Evolutionary conservation across 2,797 vertebrate genomes (phyloP).

Genomic region (Potorous gilbertii): DNA sequence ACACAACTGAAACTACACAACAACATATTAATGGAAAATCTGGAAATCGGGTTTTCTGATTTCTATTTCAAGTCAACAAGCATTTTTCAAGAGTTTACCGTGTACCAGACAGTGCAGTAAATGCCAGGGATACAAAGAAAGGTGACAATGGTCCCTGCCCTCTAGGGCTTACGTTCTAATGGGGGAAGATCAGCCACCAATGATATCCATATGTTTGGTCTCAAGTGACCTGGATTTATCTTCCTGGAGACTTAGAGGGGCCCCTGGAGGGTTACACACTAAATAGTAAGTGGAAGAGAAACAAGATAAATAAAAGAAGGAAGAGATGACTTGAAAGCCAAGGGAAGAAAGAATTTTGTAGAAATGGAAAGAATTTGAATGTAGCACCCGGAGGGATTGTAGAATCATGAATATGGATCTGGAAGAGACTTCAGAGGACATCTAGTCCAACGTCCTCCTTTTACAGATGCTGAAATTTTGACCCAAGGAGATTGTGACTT

Average conservation of each 20-base stretch:
- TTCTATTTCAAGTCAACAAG: not conserved
- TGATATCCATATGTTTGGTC: not conserved
- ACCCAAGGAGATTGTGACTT: not conserved
- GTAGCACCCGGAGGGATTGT: not conserved
- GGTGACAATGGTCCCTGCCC: not conserved
- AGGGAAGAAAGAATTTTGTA: not conserved
- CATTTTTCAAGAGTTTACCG: not conserved
- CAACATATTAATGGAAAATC: not conserved
- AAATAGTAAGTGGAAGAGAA: not conserved
- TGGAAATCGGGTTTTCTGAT: not conserved
- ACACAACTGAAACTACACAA: not conserved
- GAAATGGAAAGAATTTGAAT: not conserved
- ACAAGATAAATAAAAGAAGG: not conserved
- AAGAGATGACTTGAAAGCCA: not conserved
- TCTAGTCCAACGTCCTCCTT: not conserved
- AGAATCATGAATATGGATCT: not conserved
- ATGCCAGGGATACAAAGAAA: not conserved
- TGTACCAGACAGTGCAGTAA: not conserved
- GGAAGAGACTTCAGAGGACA: not conserved
- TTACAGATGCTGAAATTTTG: not conserved
- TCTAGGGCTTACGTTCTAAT: not conserved
- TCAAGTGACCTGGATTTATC: not conserved
- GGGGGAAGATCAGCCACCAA: not conserved
- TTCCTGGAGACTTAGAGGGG: not conserved
- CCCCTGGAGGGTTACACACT: not conserved